Percentiles rank a stretch among this genome's conserved stretches.
Conservation (phyloP, 2,888 invertebrate species). For the Raillietiella orientalis region DNA sequence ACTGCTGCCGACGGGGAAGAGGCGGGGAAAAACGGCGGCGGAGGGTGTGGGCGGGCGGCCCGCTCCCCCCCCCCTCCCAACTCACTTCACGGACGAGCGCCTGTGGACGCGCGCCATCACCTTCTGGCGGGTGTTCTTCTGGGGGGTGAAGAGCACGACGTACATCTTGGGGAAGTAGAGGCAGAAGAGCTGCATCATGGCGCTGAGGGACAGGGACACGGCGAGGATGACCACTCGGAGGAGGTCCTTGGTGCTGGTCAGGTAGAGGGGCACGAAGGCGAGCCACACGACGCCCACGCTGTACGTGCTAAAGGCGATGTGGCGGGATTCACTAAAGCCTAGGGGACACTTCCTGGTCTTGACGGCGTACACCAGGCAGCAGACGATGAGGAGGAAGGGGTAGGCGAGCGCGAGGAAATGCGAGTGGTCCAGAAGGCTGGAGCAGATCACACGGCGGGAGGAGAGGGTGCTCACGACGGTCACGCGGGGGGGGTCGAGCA, state of each 20-base stretch:
- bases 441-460: too few relatives aligned
- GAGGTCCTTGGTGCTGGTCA: slow-evolving; percentile 17
- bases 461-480: too few relatives aligned
- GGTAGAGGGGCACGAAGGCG: slow-evolving; percentile 20
- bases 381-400: slow-evolving; percentile 18
- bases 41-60: too few relatives aligned
- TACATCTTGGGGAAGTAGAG: slow-evolving; percentile 21
- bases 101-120: slow-evolving; percentile 16
- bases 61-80: too few relatives aligned
- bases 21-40: too few relatives aligned
- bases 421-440: too few relatives aligned
- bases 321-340: slow-evolving; percentile 22
- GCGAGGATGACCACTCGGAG: slow-evolving; percentile 18
- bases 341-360: slow-evolving; percentile 22
- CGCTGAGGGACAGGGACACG: slow-evolving; percentile 18
- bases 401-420: slow-evolving; percentile 19
- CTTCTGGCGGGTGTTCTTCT: slow-evolving; percentile 21
- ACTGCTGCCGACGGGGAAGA: too few relatives aligned
- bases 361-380: slow-evolving; percentile 20
- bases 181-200: slow-evolving; percentile 18
- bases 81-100: slow-evolving; percentile 5
- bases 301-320: slow-evolving; percentile 21
- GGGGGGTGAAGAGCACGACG: slow-evolving; percentile 20
- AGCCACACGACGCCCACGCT: slow-evolving; percentile 21
- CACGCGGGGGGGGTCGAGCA: slow-evolving; percentile 15